Percentiles rank a stretch among this genome's conserved stretches.
These are phyloP conservation scores for Aratinga solstitialis DNA, from an alignment of 2,797 vertebrate genomes.

Conservation along the genomic window DNA sequence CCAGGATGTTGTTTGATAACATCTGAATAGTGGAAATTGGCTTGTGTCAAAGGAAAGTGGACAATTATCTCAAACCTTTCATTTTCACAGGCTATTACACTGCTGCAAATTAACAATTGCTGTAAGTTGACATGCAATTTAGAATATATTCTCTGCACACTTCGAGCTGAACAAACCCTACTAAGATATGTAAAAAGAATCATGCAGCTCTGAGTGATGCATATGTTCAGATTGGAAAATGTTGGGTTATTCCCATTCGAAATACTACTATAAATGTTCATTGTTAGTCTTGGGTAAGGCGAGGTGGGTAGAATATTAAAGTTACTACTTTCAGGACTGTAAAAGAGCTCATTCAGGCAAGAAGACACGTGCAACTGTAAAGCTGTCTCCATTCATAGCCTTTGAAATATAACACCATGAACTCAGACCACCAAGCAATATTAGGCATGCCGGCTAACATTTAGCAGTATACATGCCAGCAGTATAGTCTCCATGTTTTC, in stretches of 20 bases:
- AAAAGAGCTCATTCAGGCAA: conserved; percentile 74
- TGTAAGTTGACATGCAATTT: conserved; percentile 48
- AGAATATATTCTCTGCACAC: not conserved
- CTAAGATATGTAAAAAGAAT: not conserved
- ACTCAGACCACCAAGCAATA: conserved; percentile 70
- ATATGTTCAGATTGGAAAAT: not conserved
- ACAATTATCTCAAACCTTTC: conserved; percentile 58
- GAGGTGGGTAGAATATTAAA: conserved; percentile 31
- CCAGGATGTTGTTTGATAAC: conserved; percentile 18
- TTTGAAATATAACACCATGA: conserved; percentile 76
- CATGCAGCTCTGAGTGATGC: not conserved
- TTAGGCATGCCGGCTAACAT: conserved; percentile 59
- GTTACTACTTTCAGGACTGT: conserved; percentile 42
- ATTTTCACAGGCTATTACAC: conserved; percentile 41
- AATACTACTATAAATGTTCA: not conserved
- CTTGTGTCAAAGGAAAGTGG: conserved; percentile 51
- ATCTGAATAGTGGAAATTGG: conserved; percentile 36
- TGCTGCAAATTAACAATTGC: conserved; percentile 45
- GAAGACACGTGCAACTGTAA: conserved; percentile 69
- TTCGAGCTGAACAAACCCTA: conserved; percentile 43
- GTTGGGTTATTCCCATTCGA: conserved; percentile 2
- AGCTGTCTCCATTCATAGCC: conserved; percentile 71
- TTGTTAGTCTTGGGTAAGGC: not conserved
- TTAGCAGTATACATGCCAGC: conserved; percentile 9
- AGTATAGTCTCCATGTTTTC: conserved; percentile 43